These are phyloP conservation scores for Plecturocebus donacophilus DNA, from an alignment of 2,113 vertebrate species.

Conservation along the genomic window DNA sequence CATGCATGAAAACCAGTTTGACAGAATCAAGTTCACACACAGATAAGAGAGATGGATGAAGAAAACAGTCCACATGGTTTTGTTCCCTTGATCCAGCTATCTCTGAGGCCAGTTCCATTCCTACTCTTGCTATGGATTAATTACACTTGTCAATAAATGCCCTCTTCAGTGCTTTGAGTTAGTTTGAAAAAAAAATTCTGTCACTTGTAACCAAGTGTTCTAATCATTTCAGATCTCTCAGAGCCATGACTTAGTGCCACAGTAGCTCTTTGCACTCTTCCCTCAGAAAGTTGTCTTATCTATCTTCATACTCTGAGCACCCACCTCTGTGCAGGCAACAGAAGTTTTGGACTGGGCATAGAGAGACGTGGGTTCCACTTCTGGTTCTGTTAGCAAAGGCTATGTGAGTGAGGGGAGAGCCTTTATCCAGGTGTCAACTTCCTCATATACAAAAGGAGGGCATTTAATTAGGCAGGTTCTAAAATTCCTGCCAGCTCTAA, in stretches of 20 bases:
- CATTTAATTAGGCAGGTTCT: not conserved
- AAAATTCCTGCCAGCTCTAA: not conserved
- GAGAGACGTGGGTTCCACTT: not conserved
- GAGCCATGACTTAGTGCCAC: not conserved
- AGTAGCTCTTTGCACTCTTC: not conserved
- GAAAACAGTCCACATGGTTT: not conserved
- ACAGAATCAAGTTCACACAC: not conserved
- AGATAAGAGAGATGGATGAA: not conserved
- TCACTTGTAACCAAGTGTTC: not conserved
- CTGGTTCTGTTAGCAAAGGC: not conserved
- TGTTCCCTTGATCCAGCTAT: not conserved
- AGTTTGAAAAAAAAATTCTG: not conserved
- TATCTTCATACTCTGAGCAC: not conserved
- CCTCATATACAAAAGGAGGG: not conserved
- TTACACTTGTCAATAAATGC: not conserved
- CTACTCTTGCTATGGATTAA: not conserved
- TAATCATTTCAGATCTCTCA: not conserved
- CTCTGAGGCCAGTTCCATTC: not conserved
- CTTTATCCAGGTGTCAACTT: not conserved
- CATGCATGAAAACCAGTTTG: not conserved
- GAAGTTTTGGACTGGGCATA: not conserved
- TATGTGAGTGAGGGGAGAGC: not conserved
- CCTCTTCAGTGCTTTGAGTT: not conserved
- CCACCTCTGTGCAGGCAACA: not conserved
- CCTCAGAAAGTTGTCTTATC: not conserved